These are phyloP conservation scores for Mylabris phalerata DNA, from an alignment of 1,140 invertebrate genomes.

Conservation along the genomic window DNA sequence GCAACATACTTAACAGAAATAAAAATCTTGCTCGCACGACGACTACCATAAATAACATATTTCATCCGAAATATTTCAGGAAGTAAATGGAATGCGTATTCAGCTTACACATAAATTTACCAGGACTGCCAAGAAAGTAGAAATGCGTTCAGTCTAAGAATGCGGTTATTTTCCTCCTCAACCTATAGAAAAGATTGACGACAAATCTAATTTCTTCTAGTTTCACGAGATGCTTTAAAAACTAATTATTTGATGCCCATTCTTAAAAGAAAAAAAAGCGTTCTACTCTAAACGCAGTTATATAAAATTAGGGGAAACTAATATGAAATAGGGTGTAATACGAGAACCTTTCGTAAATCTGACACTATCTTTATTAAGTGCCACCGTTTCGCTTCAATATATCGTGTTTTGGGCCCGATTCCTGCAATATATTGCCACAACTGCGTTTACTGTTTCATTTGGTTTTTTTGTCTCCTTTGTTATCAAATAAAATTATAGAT, in stretches of 20 bases:
- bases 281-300: neutral
- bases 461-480: no score
- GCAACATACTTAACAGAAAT: constrained; percentile 29
- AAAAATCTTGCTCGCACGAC: constrained; percentile 23
- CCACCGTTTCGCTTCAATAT: constrained; percentile 8
- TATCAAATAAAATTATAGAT: no score
- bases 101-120: constrained; percentile 33
- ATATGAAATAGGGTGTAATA: constrained; percentile 7
- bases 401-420: constrained; percentile 7
- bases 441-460: no score
- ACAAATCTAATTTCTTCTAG: neutral
- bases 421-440: neutral
- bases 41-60: constrained; percentile 30
- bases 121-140: constrained; percentile 8
- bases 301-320: constrained; percentile 7
- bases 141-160: constrained; percentile 21
- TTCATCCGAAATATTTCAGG: constrained; percentile 24
- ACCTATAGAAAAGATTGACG: constrained; percentile 8
- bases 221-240: neutral
- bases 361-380: constrained; percentile 17
- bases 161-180: constrained; percentile 23
- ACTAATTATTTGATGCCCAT: no score
- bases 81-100: constrained; percentile 32
- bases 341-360: constrained; percentile 13
- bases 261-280: no score